Base-by-base conservation (phyloP, 1,140 invertebrate species). In the Trichoplusia ni region DNA sequence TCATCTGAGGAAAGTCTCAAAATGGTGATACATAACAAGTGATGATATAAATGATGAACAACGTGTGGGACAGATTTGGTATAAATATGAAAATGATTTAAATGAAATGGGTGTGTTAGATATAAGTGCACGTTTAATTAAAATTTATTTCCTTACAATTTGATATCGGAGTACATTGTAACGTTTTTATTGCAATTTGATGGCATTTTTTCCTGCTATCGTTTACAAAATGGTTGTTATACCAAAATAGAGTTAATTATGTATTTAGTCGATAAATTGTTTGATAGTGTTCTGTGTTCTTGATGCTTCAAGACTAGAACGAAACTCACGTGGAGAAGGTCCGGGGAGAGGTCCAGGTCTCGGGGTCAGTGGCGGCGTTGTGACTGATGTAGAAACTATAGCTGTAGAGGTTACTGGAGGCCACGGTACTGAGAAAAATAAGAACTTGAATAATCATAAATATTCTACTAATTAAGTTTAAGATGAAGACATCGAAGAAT, bases 281-380 rank as follows among this genome's bases (percentile, higher is more conserved):
- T 40, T 18, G 5, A 16, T 8, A 0, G 13, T 4, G 37, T 40
- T 1, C 1, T 40, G 7, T 1, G 18, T 18, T 38, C 16, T 38
- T 38, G 14, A 19, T 27, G 3, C 1, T 27, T 46, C n/a, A 27
- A 47, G 6, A 29, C 23, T 27, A 27, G 42, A 46, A 46, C 6
- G 21, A 19, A 40, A 79, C 85, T 84, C 67, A 89, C 86, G 86
- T 40, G 85, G 86, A 25, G 74, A 27, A 5, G 84, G 84, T 60
- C 84, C 86, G 33, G 84, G 86, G 1, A 89, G 61, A 0, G 82
- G 81, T 18, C 82, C 74, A 3, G 71, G 63, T 7, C 1, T 8
- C 8, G 47, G 53, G 8, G n/a, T 2, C 4, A 27, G 61, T 25
- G 64, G 67, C 4, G 63, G 51, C 7, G 29, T 11, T 27, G 65